Base-by-base conservation (phyloP, 2,888 invertebrate species). In the Celastrina argiolus region DNA sequence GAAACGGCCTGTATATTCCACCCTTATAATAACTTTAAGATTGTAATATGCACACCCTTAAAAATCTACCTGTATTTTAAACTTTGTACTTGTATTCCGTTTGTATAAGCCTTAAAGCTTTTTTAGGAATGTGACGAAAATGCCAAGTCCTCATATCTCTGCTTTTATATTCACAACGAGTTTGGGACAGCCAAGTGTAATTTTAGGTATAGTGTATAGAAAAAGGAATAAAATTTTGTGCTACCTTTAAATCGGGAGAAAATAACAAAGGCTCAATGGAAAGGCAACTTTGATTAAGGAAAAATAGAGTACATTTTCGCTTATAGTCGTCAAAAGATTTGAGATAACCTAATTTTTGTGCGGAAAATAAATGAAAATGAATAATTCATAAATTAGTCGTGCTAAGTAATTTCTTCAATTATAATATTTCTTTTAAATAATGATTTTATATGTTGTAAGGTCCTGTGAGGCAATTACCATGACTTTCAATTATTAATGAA, bases 321-420 rank as follows among this genome's bases (percentile, higher is more conserved):
- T 6, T 31, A 26, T 8, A 10, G n/a, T 58, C 18, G 22, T 51
- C 4, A 51, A 5, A 26, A 12, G 12, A 51, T 51, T 26, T 22
- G 12, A 26, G 51, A 58, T 31, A 58, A 31, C 31, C 58, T 31
- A 2, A n/a, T 16, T 58, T 58, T 31, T 28, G 28, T 31, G 28
- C 8, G 31, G n/a, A 31, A 58, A 58, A 58, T 58, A n/a, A n/a
- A 58, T 16, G 16, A 58, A n/a, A 58, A 58, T 58, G 31, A 58
- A 58, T 58, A 58, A 58, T 58, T 58, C 31, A 58, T 58, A 58
- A 58, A 58, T 58, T 58, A 28, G 58, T 58, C n/a, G 28, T 14
- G 28, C 31, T 58, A 28, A 31, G 58, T 58, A 31, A n/a, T 58
- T 58, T 58, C n/a, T 58, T 31, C 28, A 10, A 58, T 58, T 58